Base-by-base conservation (phyloP, 2,113 vertebrate genomes). In the Mirounga angustirostris region DNA sequence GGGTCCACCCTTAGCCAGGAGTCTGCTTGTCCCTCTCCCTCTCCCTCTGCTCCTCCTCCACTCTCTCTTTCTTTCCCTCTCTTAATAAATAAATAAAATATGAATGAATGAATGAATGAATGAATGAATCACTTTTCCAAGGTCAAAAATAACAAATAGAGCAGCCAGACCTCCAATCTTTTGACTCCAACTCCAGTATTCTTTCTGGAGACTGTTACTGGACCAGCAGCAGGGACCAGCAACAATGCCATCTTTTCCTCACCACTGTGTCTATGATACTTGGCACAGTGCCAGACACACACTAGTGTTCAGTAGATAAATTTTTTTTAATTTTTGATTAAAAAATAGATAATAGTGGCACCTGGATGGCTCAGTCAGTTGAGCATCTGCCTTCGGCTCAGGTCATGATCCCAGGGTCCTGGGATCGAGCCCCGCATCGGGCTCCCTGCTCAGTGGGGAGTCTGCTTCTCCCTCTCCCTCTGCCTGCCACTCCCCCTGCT, bases 91-190 rank as follows among this genome's bases (percentile, higher is more conserved):
- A 67, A 69, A n/a, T 69, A 69, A 69, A 67, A n/a, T 69, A 7
- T 18, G 65, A n/a, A 40, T 40, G 36, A 40, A n/a, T 19, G 65
- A 67, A n/a, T 63, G 30, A 67, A 67, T 18, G 6, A 58, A 21
- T 58, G 33, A n/a, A 67, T 59, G n/a, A 40, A 10, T 73, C 58
- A 61, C 33, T 69, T 91, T 61, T 26, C 21, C 58, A 56, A 87
- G 15, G n/a, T 63, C 30, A 95, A 58, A 95, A 73, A 87, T 80
- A 65, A 91, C 9, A 87, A 85, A 46, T 24, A 14, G 22, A 81
- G 8, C 33, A 82, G 15, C 15, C 36, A 43, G 52, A 82, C 4
- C 5, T 43, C 13, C 1, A 22, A 1, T 61, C 13, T 74, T 61
- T 79, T 67, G 15, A 80, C 11, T 61, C 30, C 40, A 63, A n/a